phyloP scores from a whole-genome alignment of 2,888 invertebrate genomes.

The Troglohyphantes excavatus region DNA sequence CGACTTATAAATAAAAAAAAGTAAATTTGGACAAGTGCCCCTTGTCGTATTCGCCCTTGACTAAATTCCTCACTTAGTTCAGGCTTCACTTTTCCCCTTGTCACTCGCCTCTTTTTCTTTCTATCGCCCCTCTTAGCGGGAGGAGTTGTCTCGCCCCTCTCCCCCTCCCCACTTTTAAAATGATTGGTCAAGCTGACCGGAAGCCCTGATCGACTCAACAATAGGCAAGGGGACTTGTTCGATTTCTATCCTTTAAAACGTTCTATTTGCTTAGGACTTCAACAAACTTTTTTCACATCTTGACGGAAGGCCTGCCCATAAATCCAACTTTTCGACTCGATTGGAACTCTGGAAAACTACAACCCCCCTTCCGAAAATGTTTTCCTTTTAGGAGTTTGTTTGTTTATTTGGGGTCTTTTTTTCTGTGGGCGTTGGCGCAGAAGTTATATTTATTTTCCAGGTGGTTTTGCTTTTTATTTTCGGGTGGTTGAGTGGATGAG shows the following conservation, averaged over 20 bases:
- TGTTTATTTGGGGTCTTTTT: conserved; percentile 16
- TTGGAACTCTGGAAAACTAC: background rate
- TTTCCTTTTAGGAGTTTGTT: background rate
- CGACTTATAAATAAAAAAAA: conserved; percentile 16
- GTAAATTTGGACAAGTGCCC: conserved; percentile 38
- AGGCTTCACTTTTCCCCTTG: conserved; percentile 16
- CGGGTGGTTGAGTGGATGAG: conserved; percentile 15
- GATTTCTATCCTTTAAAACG: background rate
- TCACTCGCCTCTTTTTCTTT: conserved; percentile 20
- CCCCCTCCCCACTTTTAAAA: conserved; percentile 26
- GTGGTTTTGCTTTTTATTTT: conserved; percentile 22
- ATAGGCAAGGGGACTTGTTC: conserved; percentile 45
- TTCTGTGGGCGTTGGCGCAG: background rate
- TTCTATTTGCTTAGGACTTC: background rate
- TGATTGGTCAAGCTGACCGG: conserved; percentile 56
- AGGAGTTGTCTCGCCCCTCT: background rate
- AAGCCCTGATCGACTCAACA: conserved; percentile 49
- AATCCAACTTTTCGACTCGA: background rate
- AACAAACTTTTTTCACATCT: conserved; percentile 51
- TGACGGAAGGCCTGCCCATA: background rate
- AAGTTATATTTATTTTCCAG: conserved; percentile 39
- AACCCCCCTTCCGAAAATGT: background rate
- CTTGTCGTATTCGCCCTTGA: conserved; percentile 28
- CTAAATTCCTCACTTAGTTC: conserved; percentile 17
- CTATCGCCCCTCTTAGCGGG: background rate